phyloP scores from a whole-genome alignment of 2,797 vertebrate species.

The Pangasius sanitwongsei region DNA sequence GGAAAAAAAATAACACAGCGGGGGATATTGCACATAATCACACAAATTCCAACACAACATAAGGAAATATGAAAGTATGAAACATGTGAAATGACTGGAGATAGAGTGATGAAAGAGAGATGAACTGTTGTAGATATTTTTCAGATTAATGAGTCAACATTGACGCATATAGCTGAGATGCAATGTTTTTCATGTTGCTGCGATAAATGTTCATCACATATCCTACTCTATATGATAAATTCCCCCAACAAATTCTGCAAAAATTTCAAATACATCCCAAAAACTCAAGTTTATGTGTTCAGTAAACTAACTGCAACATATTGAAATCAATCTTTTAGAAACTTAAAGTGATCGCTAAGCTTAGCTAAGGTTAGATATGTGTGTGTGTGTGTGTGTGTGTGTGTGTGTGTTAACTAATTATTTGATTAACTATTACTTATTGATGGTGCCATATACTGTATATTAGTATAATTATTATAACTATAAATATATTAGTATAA shows the following conservation, averaged over 20 bases:
- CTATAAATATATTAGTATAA: neutral
- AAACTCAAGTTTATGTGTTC: neutral
- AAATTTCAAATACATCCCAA: neutral
- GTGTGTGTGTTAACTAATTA: neutral
- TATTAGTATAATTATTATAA: neutral
- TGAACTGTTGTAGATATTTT: neutral
- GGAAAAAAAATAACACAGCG: neutral
- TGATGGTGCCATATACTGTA: neutral
- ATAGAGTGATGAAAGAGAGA: neutral
- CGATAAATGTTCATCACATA: neutral
- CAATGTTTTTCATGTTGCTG: neutral
- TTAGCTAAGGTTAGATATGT: neutral
- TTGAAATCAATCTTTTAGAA: neutral
- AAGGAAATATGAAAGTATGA: neutral
- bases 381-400: neutral
- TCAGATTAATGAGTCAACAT: neutral
- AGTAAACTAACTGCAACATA: neutral
- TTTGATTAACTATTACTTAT: neutral
- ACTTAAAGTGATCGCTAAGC: neutral
- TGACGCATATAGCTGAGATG: neutral
- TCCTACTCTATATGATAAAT: neutral
- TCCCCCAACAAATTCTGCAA: neutral
- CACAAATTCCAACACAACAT: neutral
- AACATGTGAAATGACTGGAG: neutral
- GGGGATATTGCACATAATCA: neutral